Conservation (phyloP, 2,888 invertebrate genomes). For the Reticulitermes lucifugus region DNA sequence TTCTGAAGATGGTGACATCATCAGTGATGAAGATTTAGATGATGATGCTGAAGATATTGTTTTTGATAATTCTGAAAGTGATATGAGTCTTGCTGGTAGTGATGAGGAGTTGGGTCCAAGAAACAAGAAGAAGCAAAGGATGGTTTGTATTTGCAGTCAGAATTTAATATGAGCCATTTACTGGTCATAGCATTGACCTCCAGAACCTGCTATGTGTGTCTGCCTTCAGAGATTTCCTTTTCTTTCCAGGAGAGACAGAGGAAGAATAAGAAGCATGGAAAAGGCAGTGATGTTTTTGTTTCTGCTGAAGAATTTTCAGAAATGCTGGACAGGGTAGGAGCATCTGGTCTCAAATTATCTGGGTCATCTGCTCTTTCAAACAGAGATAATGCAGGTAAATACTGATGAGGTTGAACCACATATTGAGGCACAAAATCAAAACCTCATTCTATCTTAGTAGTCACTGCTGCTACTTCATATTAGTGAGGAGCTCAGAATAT, state of each 20-base stretch:
- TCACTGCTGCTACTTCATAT: background rate
- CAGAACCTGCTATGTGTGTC: too few relatives aligned
- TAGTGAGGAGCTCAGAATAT: too few relatives aligned
- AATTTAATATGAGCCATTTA: background rate
- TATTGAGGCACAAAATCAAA: background rate
- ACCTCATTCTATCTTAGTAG: background rate
- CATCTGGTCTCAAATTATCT: constrained; percentile 70
- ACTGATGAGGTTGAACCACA: background rate
- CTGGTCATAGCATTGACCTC: too few relatives aligned
- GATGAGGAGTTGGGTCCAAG: constrained; percentile 52
- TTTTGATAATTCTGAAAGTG: constrained; percentile 60
- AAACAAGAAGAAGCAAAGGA: constrained; percentile 51
- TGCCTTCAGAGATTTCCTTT: background rate
- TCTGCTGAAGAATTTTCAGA: constrained; percentile 92
- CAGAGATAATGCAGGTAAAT: constrained; percentile 79
- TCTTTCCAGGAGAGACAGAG: constrained; percentile 46
- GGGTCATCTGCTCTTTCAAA: constrained; percentile 79
- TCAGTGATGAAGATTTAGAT: constrained; percentile 54
- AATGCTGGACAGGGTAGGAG: constrained; percentile 84
- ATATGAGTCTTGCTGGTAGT: constrained; percentile 59
- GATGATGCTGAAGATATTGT: constrained; percentile 64
- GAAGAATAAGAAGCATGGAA: constrained; percentile 43
- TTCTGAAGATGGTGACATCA: constrained; percentile 40
- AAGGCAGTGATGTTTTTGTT: constrained; percentile 72
- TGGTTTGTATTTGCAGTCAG: constrained; percentile 34